Base-by-base conservation (phyloP, 2,797 vertebrate species). In the Thaleichthys pacificus region DNA sequence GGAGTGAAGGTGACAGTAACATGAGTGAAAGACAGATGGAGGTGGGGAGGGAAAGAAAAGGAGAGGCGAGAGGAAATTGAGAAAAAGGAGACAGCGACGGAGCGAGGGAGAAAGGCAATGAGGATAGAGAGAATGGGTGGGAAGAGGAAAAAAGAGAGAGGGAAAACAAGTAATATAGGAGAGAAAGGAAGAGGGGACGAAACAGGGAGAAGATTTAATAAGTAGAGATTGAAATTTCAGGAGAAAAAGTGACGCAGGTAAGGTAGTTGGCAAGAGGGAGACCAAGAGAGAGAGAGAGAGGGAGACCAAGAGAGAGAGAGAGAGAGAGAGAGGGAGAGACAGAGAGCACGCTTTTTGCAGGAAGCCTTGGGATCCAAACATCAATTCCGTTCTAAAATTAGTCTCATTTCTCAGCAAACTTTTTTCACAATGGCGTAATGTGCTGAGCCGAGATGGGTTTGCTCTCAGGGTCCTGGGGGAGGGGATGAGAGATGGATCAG, bases 371-470 rank as follows among this genome's bases (percentile, higher is more conserved):
- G 83, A 88, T 66, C 69, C 76, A 64, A 88, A 84, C 85, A 86
- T 89, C 87, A 82, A 89, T 84, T 89, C 78, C 70, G 35, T 2
- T 79, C 87, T 88, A 86, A 91, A 92, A 91, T 92, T 87, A 90
- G 87, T 70, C 84, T 89, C 86, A 90, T 93, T 92, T 92, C 91
- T 92, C 88, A 91, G 77, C 64, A 83, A 86, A 78, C 85, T 85
- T 79, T 84, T 76, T 60, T 38, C 79, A 81, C 89, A 85, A 91
- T 84, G 85, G 77, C 77, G 82, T 88, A 90, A 91, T 80, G 72
- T 75, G 19, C 47, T 5, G 15, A 54, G 64, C 54, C 30, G 69
- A 65, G 38, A 69, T 38, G 78, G 69, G 70, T 66, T 77, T 72
- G 75, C 77, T 65, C 60, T 62, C 22, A 4, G 61, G n/a, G 60